These are phyloP conservation scores for Aeoliscus strigatus DNA, from an alignment of 2,797 vertebrate species.

Conservation along the genomic window DNA sequence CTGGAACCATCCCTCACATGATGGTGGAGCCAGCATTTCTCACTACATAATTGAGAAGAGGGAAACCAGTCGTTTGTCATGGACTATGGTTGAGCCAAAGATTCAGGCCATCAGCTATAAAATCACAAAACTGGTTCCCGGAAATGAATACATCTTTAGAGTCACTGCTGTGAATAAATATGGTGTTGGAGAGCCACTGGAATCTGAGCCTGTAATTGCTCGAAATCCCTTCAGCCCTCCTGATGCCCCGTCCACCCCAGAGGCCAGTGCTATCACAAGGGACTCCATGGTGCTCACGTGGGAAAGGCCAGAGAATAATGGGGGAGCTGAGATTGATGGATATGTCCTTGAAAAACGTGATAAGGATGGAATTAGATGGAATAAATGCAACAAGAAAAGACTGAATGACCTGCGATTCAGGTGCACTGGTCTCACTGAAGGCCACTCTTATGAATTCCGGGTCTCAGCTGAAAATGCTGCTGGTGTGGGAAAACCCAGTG, in stretches of 20 bases:
- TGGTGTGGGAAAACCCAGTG: conserved; percentile 87
- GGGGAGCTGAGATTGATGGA: conserved; percentile 89
- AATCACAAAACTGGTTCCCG: conserved; percentile 91
- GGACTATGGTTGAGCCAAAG: conserved; percentile 91
- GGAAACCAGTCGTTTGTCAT: conserved; percentile 92
- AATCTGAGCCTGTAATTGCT: conserved; percentile 87
- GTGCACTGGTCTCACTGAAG: conserved; percentile 85
- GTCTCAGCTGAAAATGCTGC: conserved; percentile 96
- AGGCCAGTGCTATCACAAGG: conserved; percentile 80
- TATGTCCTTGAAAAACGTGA: conserved; percentile 98
- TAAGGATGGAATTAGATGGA: conserved; percentile 96
- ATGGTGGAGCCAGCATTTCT: conserved; percentile 93
- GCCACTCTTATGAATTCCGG: conserved; percentile 95
- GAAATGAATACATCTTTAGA: conserved; percentile 98
- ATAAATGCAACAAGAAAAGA: conserved; percentile 91
- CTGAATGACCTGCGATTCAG: conserved; percentile 92
- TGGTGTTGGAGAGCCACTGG: conserved; percentile 92
- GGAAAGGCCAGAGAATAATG: conserved; percentile 91
- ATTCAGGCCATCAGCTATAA: conserved; percentile 93
- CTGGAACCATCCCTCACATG: conserved; percentile 93
- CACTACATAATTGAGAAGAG: conserved; percentile 96
- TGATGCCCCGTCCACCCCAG: conserved; percentile 86
- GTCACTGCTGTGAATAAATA: conserved; percentile 98
- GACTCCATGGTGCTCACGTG: conserved; percentile 93
- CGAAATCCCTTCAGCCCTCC: conserved; percentile 91